phyloP scores from a whole-genome alignment of 2,797 vertebrate species.

The Danio tinwini region DNA sequence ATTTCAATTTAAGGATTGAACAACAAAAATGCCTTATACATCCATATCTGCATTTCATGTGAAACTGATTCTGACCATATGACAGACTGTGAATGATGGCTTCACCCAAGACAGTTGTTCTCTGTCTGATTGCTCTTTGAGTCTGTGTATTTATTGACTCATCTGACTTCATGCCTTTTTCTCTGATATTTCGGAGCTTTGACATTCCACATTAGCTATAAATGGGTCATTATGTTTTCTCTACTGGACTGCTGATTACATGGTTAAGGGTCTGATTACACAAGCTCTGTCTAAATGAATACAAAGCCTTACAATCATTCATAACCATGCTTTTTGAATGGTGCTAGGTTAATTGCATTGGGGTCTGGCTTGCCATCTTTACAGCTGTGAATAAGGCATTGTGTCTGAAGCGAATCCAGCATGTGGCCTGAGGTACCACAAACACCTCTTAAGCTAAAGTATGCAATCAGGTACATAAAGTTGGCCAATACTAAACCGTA shows the following conservation, averaged over 20 bases:
- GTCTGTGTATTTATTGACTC: constrained; percentile 33
- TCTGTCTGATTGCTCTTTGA: constrained; percentile 26
- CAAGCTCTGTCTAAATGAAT: constrained; percentile 34
- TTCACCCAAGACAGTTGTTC: constrained; percentile 33
- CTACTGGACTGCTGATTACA: constrained; percentile 46
- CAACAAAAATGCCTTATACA: neutral
- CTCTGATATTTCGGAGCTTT: constrained; percentile 33
- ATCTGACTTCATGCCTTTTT: constrained; percentile 26
- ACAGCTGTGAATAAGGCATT: constrained; percentile 26
- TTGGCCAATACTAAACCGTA: neutral
- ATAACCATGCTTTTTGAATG: constrained; percentile 44
- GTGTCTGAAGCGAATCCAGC: constrained; percentile 11
- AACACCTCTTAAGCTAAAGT: neutral
- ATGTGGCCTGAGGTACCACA: neutral
- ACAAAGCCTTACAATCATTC: constrained; percentile 41
- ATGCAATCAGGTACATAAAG: constrained; percentile 15
- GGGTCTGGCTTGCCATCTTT: constrained; percentile 24
- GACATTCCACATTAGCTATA: constrained; percentile 32
- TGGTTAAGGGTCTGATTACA: constrained; percentile 46
- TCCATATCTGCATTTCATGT: neutral
- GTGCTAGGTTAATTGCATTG: constrained; percentile 41
- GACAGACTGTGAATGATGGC: constrained; percentile 41
- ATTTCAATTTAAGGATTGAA: neutral
- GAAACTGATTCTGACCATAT: constrained; percentile 24
- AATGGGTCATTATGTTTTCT: constrained; percentile 42